Evolutionary conservation across 2,113 vertebrate genomes (phyloP), one percentile per base, ranked within the genome.

Genomic region (Aldabrachelys gigantea): DNA sequence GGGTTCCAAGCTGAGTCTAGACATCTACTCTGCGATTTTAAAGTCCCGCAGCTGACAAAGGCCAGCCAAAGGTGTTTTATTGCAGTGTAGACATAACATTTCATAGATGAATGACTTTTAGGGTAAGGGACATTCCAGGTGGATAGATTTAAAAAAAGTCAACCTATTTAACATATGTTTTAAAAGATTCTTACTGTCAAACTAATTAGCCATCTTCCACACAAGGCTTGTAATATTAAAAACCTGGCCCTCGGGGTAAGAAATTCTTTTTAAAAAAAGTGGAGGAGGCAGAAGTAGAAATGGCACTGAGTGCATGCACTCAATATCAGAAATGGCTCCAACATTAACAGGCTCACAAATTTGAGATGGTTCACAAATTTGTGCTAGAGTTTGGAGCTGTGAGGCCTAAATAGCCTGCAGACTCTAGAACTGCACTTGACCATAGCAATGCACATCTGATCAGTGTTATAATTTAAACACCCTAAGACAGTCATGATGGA

Each of bases 301-400:
- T 69, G n/a, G n/a, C 17, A 1, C 5, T 21, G 31, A 38, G 38
- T 81, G 22, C 3, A 69, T 1, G 9, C 1, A 8, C 8, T 11
- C 27, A 25, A 47, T 94, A 56, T 47, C 65, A 14, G 50, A 21
- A 75, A 84, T 17, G 27, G 11, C 13, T 21, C 80, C 10, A 82
- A 19, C 35, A 4, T 10, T 2, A 2, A 27, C 17, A 21, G 35
- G 47, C 9, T 83, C 8, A 16, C 13, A 12, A 79, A 78, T 16
- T n/a, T 2, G 4, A 31, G 21, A n/a, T 17, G 29, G 29, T 25
- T 35, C 24, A 56, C 24, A 27, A 44, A 38, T 0, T 2, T 5
- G 8, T 25, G 41, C 21, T 49, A 31, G 4, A 41, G 17, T 44
- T 5, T 0, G 0, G 4, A 75, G 13, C 5, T 0, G 2, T 69